Base-by-base conservation (phyloP, 1,140 invertebrate species). In the Cydia pomonella region DNA sequence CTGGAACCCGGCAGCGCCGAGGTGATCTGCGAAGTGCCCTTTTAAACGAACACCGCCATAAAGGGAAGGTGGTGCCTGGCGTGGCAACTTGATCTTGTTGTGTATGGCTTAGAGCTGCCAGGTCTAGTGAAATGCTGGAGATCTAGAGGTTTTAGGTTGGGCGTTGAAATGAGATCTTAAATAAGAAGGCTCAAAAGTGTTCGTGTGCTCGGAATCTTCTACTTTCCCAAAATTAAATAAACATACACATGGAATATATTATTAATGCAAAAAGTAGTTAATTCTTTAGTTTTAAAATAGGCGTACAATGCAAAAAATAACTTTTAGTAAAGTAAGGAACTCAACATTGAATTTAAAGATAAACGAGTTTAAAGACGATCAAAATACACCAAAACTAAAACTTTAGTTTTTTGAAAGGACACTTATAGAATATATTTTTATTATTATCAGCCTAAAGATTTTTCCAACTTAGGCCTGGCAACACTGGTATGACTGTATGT, bases 1-100 rank as follows among this genome's bases (percentile, higher is more conserved):
- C 41, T 76, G 74, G 78, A 85, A 88, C 85, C 87, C 87, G 87
- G 86, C 84, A 89, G 86, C 86, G 78, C 83, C 83, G 82, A 85
- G 86, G 87, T 87, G 80, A 87, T 87, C 85, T 66, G 79, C 78
- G 77, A 76, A 77, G 73, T 87, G 84, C 85, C 86, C 84, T 89
- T 89, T 86, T 82, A 79, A 82, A 83, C 77, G 80, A 73, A 74
- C 80, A 78, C 84, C 33, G 80, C 83, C 84, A 81, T 86, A 85
- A 82, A 84, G 78, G 83, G 80, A 83, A 78, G 77, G 77, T 77
- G 73, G 77, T 69, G 64, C 64, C 64, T 69, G 63, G 21, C 62
- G 21, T 18, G 50, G 53, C 18, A 59, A 59, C 18, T 21, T 23
- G 21, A 21, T 59, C 53, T 7, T 66, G 63, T n/a, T 21, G 4